Conservation (phyloP, 2,797 vertebrate species). For the Naso thynnoides region DNA sequence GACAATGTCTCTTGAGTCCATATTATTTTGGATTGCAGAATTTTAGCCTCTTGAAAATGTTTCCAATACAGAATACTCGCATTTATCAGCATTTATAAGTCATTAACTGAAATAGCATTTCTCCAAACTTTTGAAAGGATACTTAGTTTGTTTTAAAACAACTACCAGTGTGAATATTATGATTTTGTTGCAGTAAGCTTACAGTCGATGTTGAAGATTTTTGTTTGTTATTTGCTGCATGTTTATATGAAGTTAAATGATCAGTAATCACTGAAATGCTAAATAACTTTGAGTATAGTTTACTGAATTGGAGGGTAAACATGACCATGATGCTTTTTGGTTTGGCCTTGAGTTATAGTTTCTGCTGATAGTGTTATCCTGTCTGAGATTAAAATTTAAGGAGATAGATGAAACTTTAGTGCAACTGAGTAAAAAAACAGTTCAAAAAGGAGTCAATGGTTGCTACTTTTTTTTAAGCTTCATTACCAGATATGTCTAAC, state of each 20-base stretch:
- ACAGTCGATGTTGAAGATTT: not conserved
- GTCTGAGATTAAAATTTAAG: constrained; percentile 8
- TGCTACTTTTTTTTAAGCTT: not conserved
- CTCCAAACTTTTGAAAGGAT: not conserved
- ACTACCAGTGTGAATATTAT: not conserved
- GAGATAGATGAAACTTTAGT: constrained; percentile 4
- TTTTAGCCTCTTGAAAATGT: constrained; percentile 22
- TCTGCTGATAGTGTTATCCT: not conserved
- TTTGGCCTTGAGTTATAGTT: not conserved
- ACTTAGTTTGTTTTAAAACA: not conserved
- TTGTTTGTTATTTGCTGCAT: not conserved
- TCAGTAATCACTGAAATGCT: not conserved
- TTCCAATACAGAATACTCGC: constrained; percentile 10
- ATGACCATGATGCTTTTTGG: not conserved
- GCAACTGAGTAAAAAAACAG: not conserved
- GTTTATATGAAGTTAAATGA: not conserved
- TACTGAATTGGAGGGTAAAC: not conserved
- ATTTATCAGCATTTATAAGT: constrained; percentile 4
- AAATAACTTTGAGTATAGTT: not conserved
- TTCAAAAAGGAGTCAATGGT: not conserved
- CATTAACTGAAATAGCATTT: constrained; percentile 7
- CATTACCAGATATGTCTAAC: not conserved
- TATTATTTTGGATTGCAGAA: constrained; percentile 28
- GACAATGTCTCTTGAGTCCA: constrained; percentile 29
- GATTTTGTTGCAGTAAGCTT: not conserved